Conservation (phyloP, 1,140 invertebrate genomes). For the Dreissena rostriformis region DNA sequence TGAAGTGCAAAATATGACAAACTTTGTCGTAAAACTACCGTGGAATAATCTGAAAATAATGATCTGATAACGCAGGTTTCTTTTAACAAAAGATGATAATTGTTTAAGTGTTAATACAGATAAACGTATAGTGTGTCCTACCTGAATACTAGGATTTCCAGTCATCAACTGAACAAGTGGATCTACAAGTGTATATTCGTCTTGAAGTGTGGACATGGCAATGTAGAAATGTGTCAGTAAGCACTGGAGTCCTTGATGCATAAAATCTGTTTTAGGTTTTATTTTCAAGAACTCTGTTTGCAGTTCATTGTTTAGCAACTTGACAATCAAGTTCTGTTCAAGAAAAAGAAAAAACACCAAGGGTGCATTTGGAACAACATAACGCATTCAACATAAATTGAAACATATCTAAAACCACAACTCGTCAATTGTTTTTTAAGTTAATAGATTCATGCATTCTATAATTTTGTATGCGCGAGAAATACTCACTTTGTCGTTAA, state of each 20-base stretch:
- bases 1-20: too few species aligned
- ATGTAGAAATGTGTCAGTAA: constrained; percentile 60
- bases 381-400: too few species aligned
- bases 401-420: background rate
- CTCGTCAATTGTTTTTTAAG: too few species aligned
- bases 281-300: background rate
- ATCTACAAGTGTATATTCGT: constrained; percentile 49
- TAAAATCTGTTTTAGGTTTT: constrained; percentile 13
- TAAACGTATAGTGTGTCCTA: background rate
- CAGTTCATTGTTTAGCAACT: constrained; percentile 7
- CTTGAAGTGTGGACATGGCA: constrained; percentile 47
- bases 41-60: too few species aligned
- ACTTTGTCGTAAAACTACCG: too few species aligned
- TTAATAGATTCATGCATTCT: background rate
- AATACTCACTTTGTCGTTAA: too few species aligned
- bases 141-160: constrained; percentile 44
- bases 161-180: constrained; percentile 55
- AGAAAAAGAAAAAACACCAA: too few species aligned
- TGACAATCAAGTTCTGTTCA: constrained; percentile 2
- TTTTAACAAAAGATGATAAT: too few species aligned
- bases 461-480: background rate
- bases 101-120: too few species aligned
- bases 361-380: background rate
- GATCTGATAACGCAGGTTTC: too few species aligned
- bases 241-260: constrained; percentile 61